Evolutionary conservation across 2,797 vertebrate species (phyloP), one percentile per base, ranked within the genome.

Genomic region (Phataginus tetradactyla): DNA sequence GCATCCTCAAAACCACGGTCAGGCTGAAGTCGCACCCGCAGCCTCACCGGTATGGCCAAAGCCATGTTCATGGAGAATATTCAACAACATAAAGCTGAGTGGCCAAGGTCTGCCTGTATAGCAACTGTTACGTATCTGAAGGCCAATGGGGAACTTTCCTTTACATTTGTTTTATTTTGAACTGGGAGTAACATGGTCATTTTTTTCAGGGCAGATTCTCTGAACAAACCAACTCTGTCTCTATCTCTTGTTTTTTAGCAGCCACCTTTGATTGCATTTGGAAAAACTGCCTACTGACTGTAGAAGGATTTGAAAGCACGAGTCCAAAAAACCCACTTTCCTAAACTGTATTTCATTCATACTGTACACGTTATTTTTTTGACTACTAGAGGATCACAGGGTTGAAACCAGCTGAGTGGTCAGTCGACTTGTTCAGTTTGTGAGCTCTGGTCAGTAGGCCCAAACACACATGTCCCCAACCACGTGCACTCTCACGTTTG

Each of bases 301-400:
- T 90, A 80, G 77, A 89, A 63, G 57, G 17, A 92, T 95, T 97
- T 96, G 42, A 91, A 74, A 95, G 83, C 49, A 83, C 13, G 59
- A 63, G 77, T 45, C 77, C 74, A 84, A 89, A 93, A 87, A 97
- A 97, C 90, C 79, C 39, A 78, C 32, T 89, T 96, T 93, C 39
- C 45, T 83, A 85, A 92, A 57, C 55, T 92, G 15, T 77, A 42
- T 96, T 86, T 85, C 34, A 55, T 78, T 86, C 94, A 39, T 45
- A 21, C 53, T 72, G 5, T n/a, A 27, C 42, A 57, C 23, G 59
- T 89, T 63, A 20, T 57, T 84, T 53, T 71, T 93, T 57, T 37
- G 2, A 80, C 32, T 69, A 45, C 57, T 86, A 37, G 63, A 51
- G 77, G 69, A 80, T 45, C 25, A 1, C 72, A 86, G 23, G 21